Base-by-base conservation (phyloP, 2,113 vertebrate genomes). In the Dipodomys ordii region DNA sequence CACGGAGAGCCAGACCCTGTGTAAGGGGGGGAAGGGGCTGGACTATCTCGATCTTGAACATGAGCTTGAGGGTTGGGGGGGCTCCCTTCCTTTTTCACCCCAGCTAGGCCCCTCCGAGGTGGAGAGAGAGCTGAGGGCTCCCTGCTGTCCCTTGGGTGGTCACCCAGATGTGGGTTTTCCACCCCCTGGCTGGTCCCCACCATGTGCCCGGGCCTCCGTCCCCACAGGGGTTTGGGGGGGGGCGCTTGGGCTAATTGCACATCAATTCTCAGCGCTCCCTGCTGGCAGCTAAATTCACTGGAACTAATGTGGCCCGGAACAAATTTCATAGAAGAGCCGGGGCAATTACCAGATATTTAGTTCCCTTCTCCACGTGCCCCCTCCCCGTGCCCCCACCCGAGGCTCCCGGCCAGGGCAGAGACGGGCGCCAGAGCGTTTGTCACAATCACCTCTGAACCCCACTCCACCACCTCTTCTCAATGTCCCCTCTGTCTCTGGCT, bases 231-330 rank as follows among this genome's bases (percentile, higher is more conserved):
- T n/a, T n/a, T n/a, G 88, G 49, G 10, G 49, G 53, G 13, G 53
- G 0, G 28, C 96, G 89, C 96, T 95, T 39, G 32, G 7, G 97
- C 96, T 97, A 97, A 97, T 97, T 97, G 97, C 97, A 95, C 96
- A 97, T 97, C 95, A 96, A 95, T 95, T 97, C 97, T 95, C 95
- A 76, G 97, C 92, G 86, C 94, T 93, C 95, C 97, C 96, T 15
- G 84, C 97, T 94, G 97, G 95, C 90, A 39, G 95, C 94, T 97
- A 97, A 97, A 97, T 97, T 97, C 97, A 95, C 96, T 95, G 95
- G 96, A 96, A 96, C 95, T 97, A 96, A 97, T 96, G 92, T 96
- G 95, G 95, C 95, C 97, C 72, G 88, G 96, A 96, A 96, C 97
- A 97, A 97, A 97, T 97, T 97, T 95, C 97, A 97, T 95, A 97